Conservation (phyloP, 35 echinoderm and acorn worm species). For the Anneissia japonica region DNA sequence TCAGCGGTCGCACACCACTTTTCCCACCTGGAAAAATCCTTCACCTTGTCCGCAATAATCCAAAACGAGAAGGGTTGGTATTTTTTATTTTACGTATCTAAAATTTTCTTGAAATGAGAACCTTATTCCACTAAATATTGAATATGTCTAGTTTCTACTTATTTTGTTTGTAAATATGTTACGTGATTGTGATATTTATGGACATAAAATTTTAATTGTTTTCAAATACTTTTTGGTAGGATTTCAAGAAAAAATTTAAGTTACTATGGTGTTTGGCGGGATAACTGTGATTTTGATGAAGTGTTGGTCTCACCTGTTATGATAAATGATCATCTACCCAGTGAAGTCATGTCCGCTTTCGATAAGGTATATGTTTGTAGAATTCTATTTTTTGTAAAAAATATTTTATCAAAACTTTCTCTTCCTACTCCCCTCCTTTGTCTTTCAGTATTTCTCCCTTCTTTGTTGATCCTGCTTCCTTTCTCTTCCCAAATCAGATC, state of each 20-base stretch:
- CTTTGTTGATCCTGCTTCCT: no score
- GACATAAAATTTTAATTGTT: neutral
- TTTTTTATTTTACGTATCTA: neutral
- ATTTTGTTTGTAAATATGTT: neutral
- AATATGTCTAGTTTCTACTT: neutral
- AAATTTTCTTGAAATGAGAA: neutral
- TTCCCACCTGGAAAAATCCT: constrained; percentile 86
- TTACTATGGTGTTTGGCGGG: constrained; percentile 80
- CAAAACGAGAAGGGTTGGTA: constrained; percentile 82
- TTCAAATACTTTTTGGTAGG: constrained; percentile 39
- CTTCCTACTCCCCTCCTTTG: no score
- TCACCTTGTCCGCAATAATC: constrained; percentile 90
- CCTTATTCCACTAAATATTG: neutral
- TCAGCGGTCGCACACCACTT: constrained; percentile 61
- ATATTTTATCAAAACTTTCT: no score
- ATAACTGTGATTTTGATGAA: constrained; percentile 71
- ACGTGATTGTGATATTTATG: neutral
- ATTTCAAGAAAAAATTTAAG: constrained; percentile 50
- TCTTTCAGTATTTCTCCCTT: no score
- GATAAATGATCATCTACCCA: constrained; percentile 78
- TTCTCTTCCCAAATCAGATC: no score
- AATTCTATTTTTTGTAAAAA: no score
- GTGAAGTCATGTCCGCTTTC: constrained; percentile 65
- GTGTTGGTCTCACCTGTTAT: constrained; percentile 95
- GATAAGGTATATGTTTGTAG: constrained; percentile 78